phyloP scores from a whole-genome alignment of 2,797 vertebrate species.

The Sciurus carolinensis region DNA sequence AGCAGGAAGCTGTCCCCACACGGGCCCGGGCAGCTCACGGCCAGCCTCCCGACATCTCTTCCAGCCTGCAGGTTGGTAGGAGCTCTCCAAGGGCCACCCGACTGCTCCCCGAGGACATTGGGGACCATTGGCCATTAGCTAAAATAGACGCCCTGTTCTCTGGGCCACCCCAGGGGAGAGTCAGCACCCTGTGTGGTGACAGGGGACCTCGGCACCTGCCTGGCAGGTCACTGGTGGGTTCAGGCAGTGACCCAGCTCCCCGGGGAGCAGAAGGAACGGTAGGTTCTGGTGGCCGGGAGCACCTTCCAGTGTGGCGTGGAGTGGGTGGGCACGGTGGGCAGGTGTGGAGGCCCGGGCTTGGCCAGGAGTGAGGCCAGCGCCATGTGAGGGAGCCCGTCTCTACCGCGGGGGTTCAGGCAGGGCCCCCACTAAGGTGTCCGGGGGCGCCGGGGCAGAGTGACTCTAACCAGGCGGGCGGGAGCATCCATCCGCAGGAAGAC shows the following conservation, averaged over 20 bases:
- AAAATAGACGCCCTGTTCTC: background rate
- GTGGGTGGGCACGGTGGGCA: too few relatives aligned
- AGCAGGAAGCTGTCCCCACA: background rate
- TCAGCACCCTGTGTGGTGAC: background rate
- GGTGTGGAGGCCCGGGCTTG: accelerated
- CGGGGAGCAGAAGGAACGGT: background rate
- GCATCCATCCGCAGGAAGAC: too few relatives aligned
- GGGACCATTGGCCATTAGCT: accelerated
- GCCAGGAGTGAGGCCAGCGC: too few relatives aligned
- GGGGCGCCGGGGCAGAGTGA: too few relatives aligned
- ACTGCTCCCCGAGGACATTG: background rate
- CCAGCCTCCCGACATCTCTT: too few relatives aligned
- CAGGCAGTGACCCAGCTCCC: too few relatives aligned
- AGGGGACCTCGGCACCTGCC: background rate
- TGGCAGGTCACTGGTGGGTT: background rate
- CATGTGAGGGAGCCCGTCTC: background rate
- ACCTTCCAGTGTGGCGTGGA: background rate
- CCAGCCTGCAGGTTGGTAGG: background rate
- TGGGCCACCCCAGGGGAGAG: background rate
- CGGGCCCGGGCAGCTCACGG: background rate
- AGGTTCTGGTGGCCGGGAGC: background rate
- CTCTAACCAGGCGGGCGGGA: background rate
- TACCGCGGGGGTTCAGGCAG: background rate
- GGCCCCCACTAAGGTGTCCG: background rate
- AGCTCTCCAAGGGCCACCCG: background rate